Evolutionary conservation across 2,797 vertebrate species (phyloP).

Genomic region (Xiphorhynchus erythropygius): DNA sequence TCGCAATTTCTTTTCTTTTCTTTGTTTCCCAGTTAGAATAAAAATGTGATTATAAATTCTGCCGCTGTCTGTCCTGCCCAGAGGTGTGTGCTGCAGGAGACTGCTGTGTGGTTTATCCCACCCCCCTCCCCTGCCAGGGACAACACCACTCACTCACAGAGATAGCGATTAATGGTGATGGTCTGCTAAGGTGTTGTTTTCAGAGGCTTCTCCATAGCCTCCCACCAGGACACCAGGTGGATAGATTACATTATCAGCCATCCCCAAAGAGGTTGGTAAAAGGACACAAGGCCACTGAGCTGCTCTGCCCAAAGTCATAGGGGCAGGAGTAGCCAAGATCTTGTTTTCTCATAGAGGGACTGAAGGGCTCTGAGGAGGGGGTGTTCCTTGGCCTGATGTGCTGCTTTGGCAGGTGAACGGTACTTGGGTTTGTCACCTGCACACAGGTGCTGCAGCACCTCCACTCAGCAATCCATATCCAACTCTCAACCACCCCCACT

Average conservation of each 20-base stretch:
- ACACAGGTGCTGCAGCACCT: background rate
- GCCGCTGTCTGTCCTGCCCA: rapidly evolving
- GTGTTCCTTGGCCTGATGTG: background rate
- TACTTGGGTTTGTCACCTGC: background rate
- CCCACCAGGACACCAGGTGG: background rate
- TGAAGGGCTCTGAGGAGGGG: background rate
- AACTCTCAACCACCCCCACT: background rate
- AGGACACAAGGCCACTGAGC: background rate
- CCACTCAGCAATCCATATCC: background rate
- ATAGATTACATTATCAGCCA: background rate
- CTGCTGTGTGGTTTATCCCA: background rate
- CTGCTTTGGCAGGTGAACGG: background rate
- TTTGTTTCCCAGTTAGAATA: background rate
- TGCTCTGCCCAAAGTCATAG: background rate
- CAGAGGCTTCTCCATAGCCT: background rate
- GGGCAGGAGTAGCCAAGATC: background rate
- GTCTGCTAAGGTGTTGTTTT: background rate
- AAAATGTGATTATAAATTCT: background rate
- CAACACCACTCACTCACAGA: rapidly evolving
- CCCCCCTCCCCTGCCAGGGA: background rate
- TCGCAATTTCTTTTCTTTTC: background rate
- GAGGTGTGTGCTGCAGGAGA: background rate
- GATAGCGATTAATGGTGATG: background rate
- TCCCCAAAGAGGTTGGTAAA: background rate
- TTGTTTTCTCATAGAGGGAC: background rate